phyloP scores from a whole-genome alignment of 2,797 vertebrate species.

The Pelobates cultripes region DNA sequence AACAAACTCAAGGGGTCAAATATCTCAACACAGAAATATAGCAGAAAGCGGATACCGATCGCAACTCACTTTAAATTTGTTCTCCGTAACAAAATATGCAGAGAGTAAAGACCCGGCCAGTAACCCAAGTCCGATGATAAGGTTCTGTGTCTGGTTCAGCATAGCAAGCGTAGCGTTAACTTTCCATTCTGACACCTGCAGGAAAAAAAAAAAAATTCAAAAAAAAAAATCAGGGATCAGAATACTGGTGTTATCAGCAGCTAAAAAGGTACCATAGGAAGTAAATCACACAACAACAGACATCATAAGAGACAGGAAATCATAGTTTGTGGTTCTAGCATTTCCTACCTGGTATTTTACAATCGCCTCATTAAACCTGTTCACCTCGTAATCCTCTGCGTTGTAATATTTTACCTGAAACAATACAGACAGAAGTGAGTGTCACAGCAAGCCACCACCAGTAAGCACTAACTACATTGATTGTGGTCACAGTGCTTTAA shows the following conservation, averaged over 20 bases:
- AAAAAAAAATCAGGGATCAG: neutral
- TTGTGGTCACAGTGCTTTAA: too few species aligned
- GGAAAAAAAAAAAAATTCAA: neutral
- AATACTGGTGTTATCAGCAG: too few species aligned
- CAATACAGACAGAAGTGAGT: slow-evolving; percentile 1
- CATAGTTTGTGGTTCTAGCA: too few species aligned
- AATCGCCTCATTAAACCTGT: slow-evolving; percentile 85
- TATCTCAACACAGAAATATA: too few species aligned
- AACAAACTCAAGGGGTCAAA: too few species aligned
- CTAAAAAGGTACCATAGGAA: too few species aligned
- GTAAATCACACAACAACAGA: too few species aligned
- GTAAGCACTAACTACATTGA: too few species aligned
- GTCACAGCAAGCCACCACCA: too few species aligned
- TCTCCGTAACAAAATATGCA: slow-evolving; percentile 89
- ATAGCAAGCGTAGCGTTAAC: slow-evolving; percentile 88
- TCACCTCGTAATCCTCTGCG: slow-evolving; percentile 88
- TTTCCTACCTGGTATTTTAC: slow-evolving; percentile 87
- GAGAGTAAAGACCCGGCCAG: slow-evolving; percentile 91
- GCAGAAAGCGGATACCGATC: neutral
- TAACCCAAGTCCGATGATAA: slow-evolving; percentile 86
- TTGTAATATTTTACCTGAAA: slow-evolving; percentile 97
- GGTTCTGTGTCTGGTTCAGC: slow-evolving; percentile 94
- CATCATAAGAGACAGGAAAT: too few species aligned
- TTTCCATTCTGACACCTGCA: slow-evolving; percentile 88
- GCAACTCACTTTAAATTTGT: slow-evolving; percentile 81